phyloP scores from a whole-genome alignment of 2,113 vertebrate genomes.

The Phylloscopus trochiloides region DNA sequence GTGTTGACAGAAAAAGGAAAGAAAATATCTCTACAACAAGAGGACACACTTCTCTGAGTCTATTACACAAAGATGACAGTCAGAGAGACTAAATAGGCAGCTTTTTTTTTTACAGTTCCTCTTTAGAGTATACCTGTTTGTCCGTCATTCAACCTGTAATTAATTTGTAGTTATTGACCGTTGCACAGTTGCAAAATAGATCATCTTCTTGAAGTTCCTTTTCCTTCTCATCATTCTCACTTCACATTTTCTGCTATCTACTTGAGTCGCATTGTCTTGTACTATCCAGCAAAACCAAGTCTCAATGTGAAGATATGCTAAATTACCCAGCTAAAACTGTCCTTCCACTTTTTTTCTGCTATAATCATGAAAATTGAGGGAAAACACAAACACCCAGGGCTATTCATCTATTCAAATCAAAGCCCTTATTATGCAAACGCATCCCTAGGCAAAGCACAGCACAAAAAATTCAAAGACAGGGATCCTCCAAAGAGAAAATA shows the following conservation, averaged over 20 bases:
- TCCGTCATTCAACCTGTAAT: neutral
- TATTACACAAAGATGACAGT: neutral
- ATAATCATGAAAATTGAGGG: neutral
- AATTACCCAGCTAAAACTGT: neutral
- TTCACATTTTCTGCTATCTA: neutral
- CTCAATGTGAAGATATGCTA: neutral
- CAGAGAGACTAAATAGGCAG: neutral
- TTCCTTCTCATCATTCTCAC: neutral
- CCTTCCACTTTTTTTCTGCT: neutral
- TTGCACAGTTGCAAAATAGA: neutral
- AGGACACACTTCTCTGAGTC: neutral
- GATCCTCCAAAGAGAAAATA: neutral
- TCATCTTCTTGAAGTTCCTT: neutral
- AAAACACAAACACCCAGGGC: neutral
- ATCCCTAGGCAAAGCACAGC: neutral
- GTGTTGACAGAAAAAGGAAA: neutral
- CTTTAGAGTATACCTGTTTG: neutral
- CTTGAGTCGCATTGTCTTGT: neutral
- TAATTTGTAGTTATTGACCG: neutral
- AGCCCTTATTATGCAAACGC: neutral
- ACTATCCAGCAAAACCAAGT: neutral
- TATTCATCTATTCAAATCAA: neutral
- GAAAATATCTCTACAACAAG: fast-evolving
- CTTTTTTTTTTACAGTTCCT: neutral
- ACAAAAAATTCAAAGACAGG: neutral